These are phyloP conservation scores for Neoseiulus cucumeris DNA, from an alignment of 1,140 invertebrate genomes.

Conservation along the genomic window DNA sequence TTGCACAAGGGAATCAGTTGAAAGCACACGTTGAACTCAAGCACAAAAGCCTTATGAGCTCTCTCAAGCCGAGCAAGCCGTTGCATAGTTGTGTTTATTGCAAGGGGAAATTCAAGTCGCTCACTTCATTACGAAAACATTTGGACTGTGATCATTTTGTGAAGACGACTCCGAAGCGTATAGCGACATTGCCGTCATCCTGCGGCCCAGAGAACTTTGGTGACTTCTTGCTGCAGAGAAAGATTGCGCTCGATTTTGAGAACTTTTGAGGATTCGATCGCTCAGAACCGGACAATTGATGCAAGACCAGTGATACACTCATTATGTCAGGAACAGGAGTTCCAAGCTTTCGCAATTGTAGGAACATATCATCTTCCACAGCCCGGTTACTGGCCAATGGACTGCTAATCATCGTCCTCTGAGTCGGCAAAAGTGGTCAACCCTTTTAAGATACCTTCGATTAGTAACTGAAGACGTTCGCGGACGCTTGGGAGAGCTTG, in stretches of 20 bases:
- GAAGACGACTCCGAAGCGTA: background rate
- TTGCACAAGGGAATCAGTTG: background rate
- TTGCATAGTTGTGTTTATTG: constrained; percentile 9
- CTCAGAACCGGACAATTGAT: too few species aligned
- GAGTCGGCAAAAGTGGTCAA: too few species aligned
- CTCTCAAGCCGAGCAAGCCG: background rate
- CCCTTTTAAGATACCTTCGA: too few species aligned
- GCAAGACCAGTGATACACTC: too few species aligned
- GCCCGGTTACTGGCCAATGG: too few species aligned
- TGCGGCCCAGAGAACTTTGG: background rate
- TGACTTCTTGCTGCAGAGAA: background rate
- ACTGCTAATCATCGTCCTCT: too few species aligned
- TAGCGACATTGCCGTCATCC: background rate
- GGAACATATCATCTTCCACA: too few species aligned
- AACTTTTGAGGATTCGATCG: background rate
- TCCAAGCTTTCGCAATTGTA: too few species aligned
- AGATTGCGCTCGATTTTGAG: constrained; percentile 9
- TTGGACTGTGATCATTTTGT: background rate
- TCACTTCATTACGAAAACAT: background rate
- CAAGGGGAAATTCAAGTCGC: background rate
- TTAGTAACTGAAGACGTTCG: too few species aligned
- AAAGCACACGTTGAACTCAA: constrained; percentile 4
- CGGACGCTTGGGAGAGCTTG: too few species aligned
- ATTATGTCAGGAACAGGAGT: too few species aligned
- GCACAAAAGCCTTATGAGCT: background rate